Evolutionary conservation across 2,888 invertebrate genomes (phyloP), one percentile per base, ranked within the genome.

Genomic region (Rhyacophila evoluta): DNA sequence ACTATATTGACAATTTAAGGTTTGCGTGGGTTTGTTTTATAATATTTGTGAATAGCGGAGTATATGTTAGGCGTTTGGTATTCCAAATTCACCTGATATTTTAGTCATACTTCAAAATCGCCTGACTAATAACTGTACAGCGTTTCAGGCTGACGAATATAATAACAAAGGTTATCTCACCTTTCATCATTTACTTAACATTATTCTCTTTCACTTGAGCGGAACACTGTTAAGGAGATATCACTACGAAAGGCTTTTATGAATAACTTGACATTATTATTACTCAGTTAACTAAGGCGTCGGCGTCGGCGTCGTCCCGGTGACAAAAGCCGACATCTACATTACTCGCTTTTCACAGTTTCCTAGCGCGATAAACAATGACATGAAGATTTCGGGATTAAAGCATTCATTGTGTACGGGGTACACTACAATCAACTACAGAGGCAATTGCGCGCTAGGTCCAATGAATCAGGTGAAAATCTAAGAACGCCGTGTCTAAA

Each of bases 281-380:
- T 55, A 55, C 55, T 55, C 55, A 19, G 55, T 55, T 55, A 19
- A 55, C 19, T 55, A 55, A 55, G 19, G 55, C 55, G 19, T 33
- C 29, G 29, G 55, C 55, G 19, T 33, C 29, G 29, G 29, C 29
- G 29, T 33, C 29, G 29, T 55, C 55, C 19, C 55, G 19, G 55
- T 55, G 55, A 55, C 55, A 55, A 55, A 55, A 55, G 55, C 55
- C 55, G 55, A 55, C 55, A 19, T 55, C 55, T 55, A 55, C 55
- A 55, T 55, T 55, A 55, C 55, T 55, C 55, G 55, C 55, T 55
- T 55, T 55, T 55, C 55, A 55, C 55, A 55, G 55, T 55, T 55
- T 55, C 55, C 55, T 55, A 15, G 55, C 55, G 55, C 55, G 55
- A 55, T 55, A 55, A 55, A 55, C 55, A 55, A 55, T 19, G 55